Base-by-base conservation (phyloP, 2,888 invertebrate genomes). In the Eulithis prunata region DNA sequence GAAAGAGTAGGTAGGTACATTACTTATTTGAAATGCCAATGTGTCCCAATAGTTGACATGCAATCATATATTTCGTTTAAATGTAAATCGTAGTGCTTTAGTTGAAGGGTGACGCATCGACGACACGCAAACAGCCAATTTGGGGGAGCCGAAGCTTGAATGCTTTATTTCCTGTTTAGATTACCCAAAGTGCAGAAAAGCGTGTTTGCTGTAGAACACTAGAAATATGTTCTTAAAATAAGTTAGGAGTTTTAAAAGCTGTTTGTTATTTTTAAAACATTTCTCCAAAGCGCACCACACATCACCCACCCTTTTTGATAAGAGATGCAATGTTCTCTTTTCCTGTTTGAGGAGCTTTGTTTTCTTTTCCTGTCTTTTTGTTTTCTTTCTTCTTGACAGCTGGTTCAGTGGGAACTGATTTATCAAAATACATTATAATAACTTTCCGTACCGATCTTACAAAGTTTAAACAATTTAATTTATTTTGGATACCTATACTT, bases 331-430 rank as follows among this genome's bases (percentile, higher is more conserved):
- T 88, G 74, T 88, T 92, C 74, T 92, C 92, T 83, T 92, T 92
- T 66, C 88, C 90, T 28, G 80, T 58, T 56, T 68, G 67, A 13
- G 88, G 87, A 69, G 80, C 74, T 87, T 85, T 89, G 75, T 88
- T 92, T 77, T 92, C 92, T 82, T 92, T 92, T 66, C 88, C 89
- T 49, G 80, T 54, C 72, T 89, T 91, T 90, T 90, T 91, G 60
- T 14, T 80, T 72, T 91, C 89, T 78, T 86, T 91, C 86, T 89
- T 91, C 89, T 88, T 91, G 67, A 76, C 79, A 67, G 87, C 72
- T 64, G 80, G 57, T 74, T 91, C 91, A 75, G 71, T 84, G 69
- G 81, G 76, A 77, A 83, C 90, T 91, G 81, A 77, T 83, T 81
- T 73, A 66, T 69, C 61, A 66, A 72, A 75, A 74, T 12, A 55